These are phyloP conservation scores for Apamea crenata DNA, from an alignment of 2,888 invertebrate genomes.

Conservation along the genomic window DNA sequence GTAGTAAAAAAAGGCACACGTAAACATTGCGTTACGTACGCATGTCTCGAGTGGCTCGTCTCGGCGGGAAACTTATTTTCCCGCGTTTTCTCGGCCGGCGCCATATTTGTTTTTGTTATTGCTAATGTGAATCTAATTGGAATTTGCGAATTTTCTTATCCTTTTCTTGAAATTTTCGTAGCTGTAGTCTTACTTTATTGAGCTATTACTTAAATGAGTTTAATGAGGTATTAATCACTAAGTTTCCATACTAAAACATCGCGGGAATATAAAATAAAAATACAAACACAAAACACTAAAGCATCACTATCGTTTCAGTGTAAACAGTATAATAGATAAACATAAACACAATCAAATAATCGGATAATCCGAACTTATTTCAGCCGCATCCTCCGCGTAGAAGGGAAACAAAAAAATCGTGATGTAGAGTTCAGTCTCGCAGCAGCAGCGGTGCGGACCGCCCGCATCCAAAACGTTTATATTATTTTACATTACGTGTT, in stretches of 20 bases:
- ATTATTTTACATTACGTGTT: slow-evolving; percentile 89
- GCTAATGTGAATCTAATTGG: slow-evolving; percentile 84
- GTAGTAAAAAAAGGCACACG: slow-evolving; percentile 70
- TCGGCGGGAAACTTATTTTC: slow-evolving; percentile 89
- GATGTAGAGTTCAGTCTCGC: slow-evolving; percentile 81
- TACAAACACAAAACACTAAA: slow-evolving; percentile 38
- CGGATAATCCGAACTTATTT: slow-evolving; percentile 82
- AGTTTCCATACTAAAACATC: not conserved
- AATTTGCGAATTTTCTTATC: slow-evolving; percentile 65
- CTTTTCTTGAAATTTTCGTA: not conserved
- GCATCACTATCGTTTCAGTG: slow-evolving; percentile 37
- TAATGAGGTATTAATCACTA: not conserved
- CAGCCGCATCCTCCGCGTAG: slow-evolving; percentile 83
- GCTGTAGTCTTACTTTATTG: not conserved
- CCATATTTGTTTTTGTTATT: slow-evolving; percentile 77
- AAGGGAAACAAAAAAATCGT: slow-evolving; percentile 86
- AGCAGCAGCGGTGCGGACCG: slow-evolving; percentile 86
- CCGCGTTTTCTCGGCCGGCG: slow-evolving; percentile 84
- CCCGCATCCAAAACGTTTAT: slow-evolving; percentile 85
- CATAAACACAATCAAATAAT: slow-evolving; percentile 72
- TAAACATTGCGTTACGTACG: slow-evolving; percentile 86
- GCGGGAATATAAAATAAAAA: not conserved
- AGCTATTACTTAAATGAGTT: not conserved
- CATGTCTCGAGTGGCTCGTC: slow-evolving; percentile 82
- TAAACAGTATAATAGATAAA: slow-evolving; percentile 61